Percentiles rank a stretch among this genome's conserved stretches.
phyloP scores from a whole-genome alignment of 1,140 invertebrate genomes.

The Liolophura sinensis region DNA sequence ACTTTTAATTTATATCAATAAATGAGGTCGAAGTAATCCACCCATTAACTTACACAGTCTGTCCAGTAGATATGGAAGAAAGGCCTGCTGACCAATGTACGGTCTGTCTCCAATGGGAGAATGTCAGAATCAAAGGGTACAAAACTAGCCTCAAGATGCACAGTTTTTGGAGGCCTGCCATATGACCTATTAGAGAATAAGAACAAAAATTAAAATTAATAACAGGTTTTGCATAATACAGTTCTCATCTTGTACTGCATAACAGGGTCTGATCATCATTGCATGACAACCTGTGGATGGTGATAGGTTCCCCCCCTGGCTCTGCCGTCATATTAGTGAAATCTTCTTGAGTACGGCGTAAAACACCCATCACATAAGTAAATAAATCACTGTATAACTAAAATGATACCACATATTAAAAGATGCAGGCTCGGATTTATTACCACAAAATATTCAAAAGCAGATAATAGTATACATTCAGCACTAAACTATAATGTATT shows the following conservation, averaged over 20 bases:
- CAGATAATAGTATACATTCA: background rate
- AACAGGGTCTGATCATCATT: background rate
- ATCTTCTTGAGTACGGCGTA: background rate
- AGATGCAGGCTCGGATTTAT: no score
- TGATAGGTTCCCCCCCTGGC: no score
- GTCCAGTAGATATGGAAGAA: slow-evolving; percentile 94
- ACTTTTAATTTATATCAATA: background rate
- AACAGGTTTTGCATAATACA: background rate
- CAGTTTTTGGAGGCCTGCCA: slow-evolving; percentile 60
- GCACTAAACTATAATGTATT: background rate
- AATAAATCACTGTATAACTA: no score
- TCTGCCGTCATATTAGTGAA: background rate
- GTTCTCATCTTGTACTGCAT: background rate
- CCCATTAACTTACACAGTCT: slow-evolving; percentile 68
- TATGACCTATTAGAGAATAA: slow-evolving; percentile 51
- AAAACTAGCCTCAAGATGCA: slow-evolving; percentile 83
- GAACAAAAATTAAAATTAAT: slow-evolving; percentile 6
- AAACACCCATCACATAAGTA: background rate
- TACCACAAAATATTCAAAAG: background rate
- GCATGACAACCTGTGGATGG: background rate
- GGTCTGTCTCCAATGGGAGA: slow-evolving; percentile 71
- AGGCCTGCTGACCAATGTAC: slow-evolving; percentile 76
- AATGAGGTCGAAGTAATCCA: background rate
- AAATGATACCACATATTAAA: background rate
- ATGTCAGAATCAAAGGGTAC: slow-evolving; percentile 72